Percentiles rank a stretch among this genome's conserved stretches.
Conservation (phyloP, 2,888 invertebrate genomes). For the Ypsolopha scabrella region DNA sequence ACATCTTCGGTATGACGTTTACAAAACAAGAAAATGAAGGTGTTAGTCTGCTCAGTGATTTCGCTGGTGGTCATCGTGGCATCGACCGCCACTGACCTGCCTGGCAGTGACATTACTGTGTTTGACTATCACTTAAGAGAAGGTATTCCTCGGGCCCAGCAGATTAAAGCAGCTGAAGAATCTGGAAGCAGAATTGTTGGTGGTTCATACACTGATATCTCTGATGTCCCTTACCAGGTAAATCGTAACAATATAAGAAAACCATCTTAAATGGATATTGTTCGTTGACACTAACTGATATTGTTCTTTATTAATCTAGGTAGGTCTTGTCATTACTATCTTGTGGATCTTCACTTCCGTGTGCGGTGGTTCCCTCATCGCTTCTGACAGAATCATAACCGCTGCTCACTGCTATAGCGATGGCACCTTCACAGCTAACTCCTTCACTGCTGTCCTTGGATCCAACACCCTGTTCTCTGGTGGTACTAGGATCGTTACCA, state of each 20-base stretch:
- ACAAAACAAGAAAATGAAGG: slow-evolving; percentile 12
- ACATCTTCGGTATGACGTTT: too few species aligned
- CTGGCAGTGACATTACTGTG: slow-evolving; percentile 15
- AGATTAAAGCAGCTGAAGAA: slow-evolving; percentile 24
- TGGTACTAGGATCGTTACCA: slow-evolving; percentile 5
- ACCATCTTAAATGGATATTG: too few species aligned
- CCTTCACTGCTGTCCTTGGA: slow-evolving; percentile 25
- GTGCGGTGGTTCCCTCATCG: slow-evolving; percentile 28
- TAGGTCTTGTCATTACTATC: slow-evolving; percentile 28
- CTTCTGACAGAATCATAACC: slow-evolving; percentile 21
- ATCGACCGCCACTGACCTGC: slow-evolving; percentile 14
- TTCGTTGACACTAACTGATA: not conserved
- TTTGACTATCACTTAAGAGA: slow-evolving; percentile 28
- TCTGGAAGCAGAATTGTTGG: slow-evolving; percentile 28
- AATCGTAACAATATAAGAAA: too few species aligned
- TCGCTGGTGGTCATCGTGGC: slow-evolving; percentile 20
- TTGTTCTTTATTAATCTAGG: slow-evolving; percentile 17
- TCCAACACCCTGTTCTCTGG: slow-evolving; percentile 28
- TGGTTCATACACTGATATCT: slow-evolving; percentile 24
- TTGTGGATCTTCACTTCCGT: slow-evolving; percentile 11
- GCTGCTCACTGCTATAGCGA: slow-evolving; percentile 31
- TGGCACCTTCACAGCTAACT: slow-evolving; percentile 18
- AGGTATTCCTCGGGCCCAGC: slow-evolving; percentile 30
- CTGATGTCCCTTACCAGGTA: slow-evolving; percentile 38
- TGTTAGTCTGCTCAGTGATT: slow-evolving; percentile 10